These are phyloP conservation scores for Aurelia sp. DNA, from an alignment of 30 jellyfish, hydroid and myxozoan genomes.

Conservation along the genomic window DNA sequence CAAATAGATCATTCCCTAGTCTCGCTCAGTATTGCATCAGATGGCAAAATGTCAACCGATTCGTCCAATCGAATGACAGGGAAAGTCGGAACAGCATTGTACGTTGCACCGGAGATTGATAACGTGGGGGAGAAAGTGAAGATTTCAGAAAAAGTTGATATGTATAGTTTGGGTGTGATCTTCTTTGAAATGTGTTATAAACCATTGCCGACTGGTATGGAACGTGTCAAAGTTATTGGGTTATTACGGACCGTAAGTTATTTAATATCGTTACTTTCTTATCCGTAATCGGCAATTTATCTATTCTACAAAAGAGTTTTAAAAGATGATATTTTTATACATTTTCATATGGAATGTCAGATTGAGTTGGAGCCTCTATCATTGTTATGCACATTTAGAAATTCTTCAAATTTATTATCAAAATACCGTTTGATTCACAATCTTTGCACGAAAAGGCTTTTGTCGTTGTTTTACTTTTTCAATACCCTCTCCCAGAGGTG, in stretches of 20 bases:
- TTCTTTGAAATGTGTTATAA: slow-evolving; percentile 92
- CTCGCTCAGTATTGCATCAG: slow-evolving; percentile 32
- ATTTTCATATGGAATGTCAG: no score
- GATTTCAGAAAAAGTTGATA: slow-evolving; percentile 87
- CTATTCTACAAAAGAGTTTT: no score
- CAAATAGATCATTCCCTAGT: slow-evolving; percentile 34
- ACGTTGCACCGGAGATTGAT: slow-evolving; percentile 97
- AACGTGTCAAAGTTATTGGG: slow-evolving; percentile 78
- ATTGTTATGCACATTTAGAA: no score
- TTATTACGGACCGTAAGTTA: slow-evolving; percentile 68
- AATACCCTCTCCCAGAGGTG: no score
- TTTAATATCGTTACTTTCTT: no score
- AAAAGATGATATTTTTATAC: no score
- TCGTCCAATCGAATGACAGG: slow-evolving; percentile 90
- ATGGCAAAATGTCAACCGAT: slow-evolving; percentile 49
- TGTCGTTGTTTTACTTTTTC: no score
- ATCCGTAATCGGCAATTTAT: no score
- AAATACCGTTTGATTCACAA: no score
- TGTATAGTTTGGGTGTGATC: slow-evolving; percentile 92
- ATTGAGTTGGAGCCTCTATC: no score
- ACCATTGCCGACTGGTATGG: slow-evolving; percentile 93
- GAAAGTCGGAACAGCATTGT: slow-evolving; percentile 94
- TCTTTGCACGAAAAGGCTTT: no score
- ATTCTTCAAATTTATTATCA: no score
- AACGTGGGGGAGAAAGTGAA: slow-evolving; percentile 51